Evolutionary conservation across 2,113 vertebrate genomes (phyloP).

Genomic region (Hiodon tergisus): DNA sequence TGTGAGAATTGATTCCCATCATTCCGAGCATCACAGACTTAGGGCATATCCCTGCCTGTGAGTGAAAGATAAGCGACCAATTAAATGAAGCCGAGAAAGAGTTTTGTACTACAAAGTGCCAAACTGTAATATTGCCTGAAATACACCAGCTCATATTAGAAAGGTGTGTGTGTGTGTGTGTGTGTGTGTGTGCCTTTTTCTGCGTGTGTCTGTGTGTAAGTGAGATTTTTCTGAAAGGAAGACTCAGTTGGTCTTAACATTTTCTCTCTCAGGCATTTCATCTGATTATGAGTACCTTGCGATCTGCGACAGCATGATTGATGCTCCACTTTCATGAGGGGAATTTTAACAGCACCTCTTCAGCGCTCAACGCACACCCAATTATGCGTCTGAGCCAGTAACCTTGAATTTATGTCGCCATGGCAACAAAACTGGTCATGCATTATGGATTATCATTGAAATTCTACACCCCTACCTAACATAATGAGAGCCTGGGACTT

Average conservation of each 20-base stretch:
- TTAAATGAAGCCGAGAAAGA: slow-evolving; percentile 49
- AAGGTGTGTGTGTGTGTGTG: background rate
- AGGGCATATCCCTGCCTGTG: slow-evolving; percentile 51
- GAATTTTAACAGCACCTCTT: slow-evolving; percentile 99
- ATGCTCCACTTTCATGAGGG: slow-evolving; percentile 95
- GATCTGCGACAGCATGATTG: slow-evolving; percentile 93
- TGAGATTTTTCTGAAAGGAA: slow-evolving; percentile 35
- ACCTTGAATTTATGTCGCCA: slow-evolving; percentile 99
- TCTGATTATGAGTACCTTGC: slow-evolving; percentile 92
- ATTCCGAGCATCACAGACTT: slow-evolving; percentile 47
- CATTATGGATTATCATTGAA: slow-evolving; percentile 99
- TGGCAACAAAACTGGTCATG: slow-evolving; percentile 98
- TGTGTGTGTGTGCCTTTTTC: background rate
- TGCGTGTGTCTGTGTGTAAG: slow-evolving; percentile 8
- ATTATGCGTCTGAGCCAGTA: slow-evolving; percentile 99
- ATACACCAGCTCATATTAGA: slow-evolving; percentile 9
- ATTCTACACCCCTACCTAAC: slow-evolving; percentile 99
- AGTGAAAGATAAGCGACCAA: slow-evolving; percentile 58
- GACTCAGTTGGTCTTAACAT: slow-evolving; percentile 66
- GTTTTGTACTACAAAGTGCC: slow-evolving; percentile 38
- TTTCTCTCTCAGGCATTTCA: slow-evolving; percentile 78
- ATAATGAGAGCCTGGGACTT: slow-evolving; percentile 99
- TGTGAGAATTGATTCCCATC: slow-evolving; percentile 69
- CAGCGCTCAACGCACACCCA: slow-evolving; percentile 94
- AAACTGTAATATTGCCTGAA: slow-evolving; percentile 20